Evolutionary conservation across 2,113 vertebrate genomes (phyloP), one percentile per base, ranked within the genome.

Genomic region (Halichoeres trimaculatus): DNA sequence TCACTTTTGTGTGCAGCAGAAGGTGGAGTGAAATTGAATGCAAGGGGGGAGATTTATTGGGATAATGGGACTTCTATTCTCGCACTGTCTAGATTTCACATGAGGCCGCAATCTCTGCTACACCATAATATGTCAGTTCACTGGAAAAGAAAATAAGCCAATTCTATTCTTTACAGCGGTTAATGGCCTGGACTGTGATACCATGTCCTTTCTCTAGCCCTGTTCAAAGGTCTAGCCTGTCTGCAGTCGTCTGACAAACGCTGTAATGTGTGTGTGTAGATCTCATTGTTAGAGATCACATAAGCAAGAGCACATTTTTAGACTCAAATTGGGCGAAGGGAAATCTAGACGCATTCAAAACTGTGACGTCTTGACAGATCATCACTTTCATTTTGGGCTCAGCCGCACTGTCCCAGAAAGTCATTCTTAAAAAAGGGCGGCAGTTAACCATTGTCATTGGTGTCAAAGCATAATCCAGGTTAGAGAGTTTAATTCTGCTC

Each of bases 401-500:
- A 78, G 69, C 61, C 52, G 70, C 76, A 85, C 57, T 75, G 69
- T 80, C 71, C 74, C 77, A 63, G 76, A 61, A 88, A 84, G 76
- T 60, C 47, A 67, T 86, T 77, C 73, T 58, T 76, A 85, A 85
- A 85, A n/a, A 68, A 51, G 62, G 62, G 51, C 60, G 55, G 26
- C 36, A 68, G 82, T 79, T 70, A 84, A 59, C 66, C 76, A 84
- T 84, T 83, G 86, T 80, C 69, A 58, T 30, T 12, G 58, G 80
- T 88, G 75, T 84, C 76, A 76, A 68, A 51, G 80, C 76, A 60
- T 80, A 66, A 84, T 88, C 77, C 82, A 82, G 87, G 85, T 78
- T 81, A 68, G 41, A 83, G 53, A 67, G 50, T 88, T 89, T 89
- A 74, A 88, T 90, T 87, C 85, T 85, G 87, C 90, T 84, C 90